These are phyloP conservation scores for Hormiphora californensis DNA, from an alignment of 37 sponge, comb jelly and placozoan genomes.

Conservation along the genomic window DNA sequence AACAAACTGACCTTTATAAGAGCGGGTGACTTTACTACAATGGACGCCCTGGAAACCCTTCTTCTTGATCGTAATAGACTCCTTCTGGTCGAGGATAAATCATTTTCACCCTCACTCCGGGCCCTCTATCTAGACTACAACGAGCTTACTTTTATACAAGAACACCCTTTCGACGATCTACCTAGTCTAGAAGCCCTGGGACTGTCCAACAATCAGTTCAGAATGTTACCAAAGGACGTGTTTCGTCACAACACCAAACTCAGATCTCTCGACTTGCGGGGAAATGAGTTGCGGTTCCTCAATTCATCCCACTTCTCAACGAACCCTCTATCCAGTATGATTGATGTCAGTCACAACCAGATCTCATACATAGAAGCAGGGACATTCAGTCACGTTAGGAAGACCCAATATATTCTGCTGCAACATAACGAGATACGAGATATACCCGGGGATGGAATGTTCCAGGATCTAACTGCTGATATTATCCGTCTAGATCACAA, in stretches of 20 bases:
- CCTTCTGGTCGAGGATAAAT: neutral
- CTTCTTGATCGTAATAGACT: neutral
- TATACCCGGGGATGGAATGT: conserved; percentile 8
- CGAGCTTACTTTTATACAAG: neutral
- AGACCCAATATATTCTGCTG: neutral
- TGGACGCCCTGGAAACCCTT: neutral
- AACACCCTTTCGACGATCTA: neutral
- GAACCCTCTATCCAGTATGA: neutral
- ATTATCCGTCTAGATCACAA: conserved; percentile 23
- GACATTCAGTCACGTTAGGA: neutral
- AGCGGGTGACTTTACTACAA: neutral
- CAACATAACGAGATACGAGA: neutral
- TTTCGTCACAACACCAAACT: neutral
- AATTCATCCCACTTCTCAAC: neutral
- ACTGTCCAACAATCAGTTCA: neutral
- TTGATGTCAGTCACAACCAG: neutral
- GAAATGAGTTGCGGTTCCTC: neutral
- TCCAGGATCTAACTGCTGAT: neutral
- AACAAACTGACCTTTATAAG: conserved; percentile 14
- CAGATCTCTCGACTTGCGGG: neutral
- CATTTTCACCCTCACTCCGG: neutral
- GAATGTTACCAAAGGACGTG: neutral
- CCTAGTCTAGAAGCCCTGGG: neutral
- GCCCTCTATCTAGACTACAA: neutral
- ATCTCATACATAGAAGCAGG: conserved; percentile 1